Evolutionary conservation across 1,140 invertebrate genomes (phyloP), one percentile per base, ranked within the genome.

Genomic region (Listronotus bonariensis): DNA sequence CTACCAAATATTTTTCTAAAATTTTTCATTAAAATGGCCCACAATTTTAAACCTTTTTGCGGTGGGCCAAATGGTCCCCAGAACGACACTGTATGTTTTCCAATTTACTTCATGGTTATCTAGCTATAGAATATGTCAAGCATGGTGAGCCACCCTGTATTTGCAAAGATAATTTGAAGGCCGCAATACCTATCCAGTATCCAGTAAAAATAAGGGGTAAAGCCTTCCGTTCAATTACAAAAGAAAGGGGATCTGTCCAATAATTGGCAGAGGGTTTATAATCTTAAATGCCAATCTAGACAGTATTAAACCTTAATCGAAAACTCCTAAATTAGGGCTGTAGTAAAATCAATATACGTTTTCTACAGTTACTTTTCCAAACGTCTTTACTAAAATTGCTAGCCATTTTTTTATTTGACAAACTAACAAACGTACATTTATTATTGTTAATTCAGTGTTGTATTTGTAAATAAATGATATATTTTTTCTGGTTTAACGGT

Each of bases 221-320:
- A 49, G 60, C 60, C 48, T 62, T 64, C 53, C 42, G 61, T 56
- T 64, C 61, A 51, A 64, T 64, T 56, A 64, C 61, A 64, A 64
- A 61, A 62, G 60, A 62, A 62, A 56, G 36, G 61, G 60, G 52
- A 40, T 56, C 61, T 64, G 61, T 56, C 46, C 61, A 56, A 56
- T 64, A 64, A 64, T 64, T 64, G 61, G 52, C 45, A 64, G 61
- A 56, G 61, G 52, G 53, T 64, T 64, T 64, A 64, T 56, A 55
- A 64, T 64, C 61, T 64, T 64, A 64, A 64, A 64, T 48, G 61
- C 52, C 43, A 64, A 64, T 64, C 61, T 64, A 64, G 61, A 64
- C 51, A 49, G 61, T 52, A 64, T 64, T 64, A 64, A 64, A 49
- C 61, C 61, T 64, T 64, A 64, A 62, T 62, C 60, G 49, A 62